Evolutionary conservation across 2,113 vertebrate genomes (phyloP), one percentile per base, ranked within the genome.

Genomic region (Podarcis muralis): DNA sequence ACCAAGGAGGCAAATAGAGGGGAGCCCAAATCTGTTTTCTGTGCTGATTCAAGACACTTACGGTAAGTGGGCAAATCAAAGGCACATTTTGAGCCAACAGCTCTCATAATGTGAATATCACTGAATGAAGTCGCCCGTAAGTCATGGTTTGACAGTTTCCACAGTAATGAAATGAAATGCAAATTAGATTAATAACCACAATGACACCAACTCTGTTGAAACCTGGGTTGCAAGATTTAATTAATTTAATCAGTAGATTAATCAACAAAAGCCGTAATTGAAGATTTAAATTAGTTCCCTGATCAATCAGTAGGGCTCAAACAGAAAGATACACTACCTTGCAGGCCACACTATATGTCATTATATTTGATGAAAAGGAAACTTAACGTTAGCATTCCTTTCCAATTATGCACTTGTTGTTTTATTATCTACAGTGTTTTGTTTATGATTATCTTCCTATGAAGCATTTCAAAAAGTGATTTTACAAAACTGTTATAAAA

Each of bases 171-270:
- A 83, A 69, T 83, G 12, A 69, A 25, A 85, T 85, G 48, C 20
- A 75, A 53, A 74, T 59, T 75, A 74, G 71, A 85, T 74, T 53
- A 84, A 57, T 25, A 27, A 25, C 48, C 25, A 22, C 57, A 81
- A 66, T n/a, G 78, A 59, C 57, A 59, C 78, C 15, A 69, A 4
- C 37, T 1, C 25, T 43, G 18, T 69, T 83, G 62, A 48, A 84
- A 71, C 8, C 43, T 35, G 8, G 27, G 53, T 32, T 76, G n/a
- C 43, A 76, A 37, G 6, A 35, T 37, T 62, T 62, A 75, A 85
- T 85, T 59, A 53, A 84, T 72, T 71, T 84, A 75, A 59, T 75
- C 43, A 59, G n/a, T 57, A 75, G 69, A 85, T 84, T 72, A 84
- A 53, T 85, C 71, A 27, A 85, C 69, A 75, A 74, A 74, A 85